phyloP scores from a whole-genome alignment of 2,113 vertebrate genomes.

The Fulica atra region DNA sequence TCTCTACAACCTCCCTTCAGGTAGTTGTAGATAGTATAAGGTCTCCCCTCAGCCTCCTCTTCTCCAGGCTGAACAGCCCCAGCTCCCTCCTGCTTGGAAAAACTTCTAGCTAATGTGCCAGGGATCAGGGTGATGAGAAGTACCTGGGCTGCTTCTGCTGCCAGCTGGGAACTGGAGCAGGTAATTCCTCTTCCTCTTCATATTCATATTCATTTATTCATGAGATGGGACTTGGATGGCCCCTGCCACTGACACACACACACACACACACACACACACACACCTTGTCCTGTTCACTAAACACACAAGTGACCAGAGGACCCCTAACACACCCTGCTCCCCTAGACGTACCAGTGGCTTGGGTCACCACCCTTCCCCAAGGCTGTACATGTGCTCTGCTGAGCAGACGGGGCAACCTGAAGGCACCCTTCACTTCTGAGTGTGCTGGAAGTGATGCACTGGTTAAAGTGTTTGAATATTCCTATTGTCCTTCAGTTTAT shows the following conservation, averaged over 20 bases:
- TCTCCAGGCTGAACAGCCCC: no score
- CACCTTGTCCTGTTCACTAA: not conserved
- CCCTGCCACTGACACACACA: not conserved
- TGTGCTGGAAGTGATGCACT: not conserved
- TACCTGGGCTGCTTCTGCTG: not conserved
- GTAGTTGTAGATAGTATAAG: no score
- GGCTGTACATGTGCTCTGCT: not conserved
- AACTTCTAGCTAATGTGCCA: not conserved
- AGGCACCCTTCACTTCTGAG: not conserved
- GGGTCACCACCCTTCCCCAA: not conserved
- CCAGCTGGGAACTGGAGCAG: not conserved
- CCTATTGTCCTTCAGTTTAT: not conserved
- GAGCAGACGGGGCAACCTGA: not conserved
- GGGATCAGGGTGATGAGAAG: not conserved
- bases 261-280: not conserved
- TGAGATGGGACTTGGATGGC: not conserved
- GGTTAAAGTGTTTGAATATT: slow-evolving; percentile 16
- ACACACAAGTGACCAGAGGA: not conserved
- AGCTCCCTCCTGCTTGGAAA: not conserved
- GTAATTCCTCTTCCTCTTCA: not conserved
- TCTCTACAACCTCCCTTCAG: no score
- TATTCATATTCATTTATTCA: not conserved
- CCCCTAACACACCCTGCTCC: not conserved
- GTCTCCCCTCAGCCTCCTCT: no score
- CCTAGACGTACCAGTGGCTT: not conserved